A percentile compares a stretch with the other conserved stretches of the same genome.
Conservation (phyloP, 2,888 invertebrate species). For the Agonum fuliginosum region DNA sequence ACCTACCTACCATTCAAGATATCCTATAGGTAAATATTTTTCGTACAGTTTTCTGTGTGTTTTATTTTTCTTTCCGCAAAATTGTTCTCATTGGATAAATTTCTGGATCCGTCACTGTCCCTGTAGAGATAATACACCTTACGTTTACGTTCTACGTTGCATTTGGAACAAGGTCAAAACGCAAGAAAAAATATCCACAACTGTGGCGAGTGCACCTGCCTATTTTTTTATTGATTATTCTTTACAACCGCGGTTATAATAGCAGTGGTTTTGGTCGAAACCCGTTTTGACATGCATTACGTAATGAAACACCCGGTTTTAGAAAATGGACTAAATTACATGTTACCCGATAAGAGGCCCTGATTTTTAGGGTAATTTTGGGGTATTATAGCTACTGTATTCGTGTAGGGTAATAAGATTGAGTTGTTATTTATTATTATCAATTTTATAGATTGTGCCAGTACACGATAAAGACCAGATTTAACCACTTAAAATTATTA, state of each 20-base stretch:
- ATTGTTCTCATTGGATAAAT: too few species aligned
- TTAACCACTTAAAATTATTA: too few species aligned
- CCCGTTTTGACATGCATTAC: conserved; percentile 24
- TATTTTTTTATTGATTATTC: conserved; percentile 39
- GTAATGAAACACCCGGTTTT: conserved; percentile 31
- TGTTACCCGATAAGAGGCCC: background rate
- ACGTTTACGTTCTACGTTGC: too few species aligned
- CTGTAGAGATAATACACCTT: too few species aligned
- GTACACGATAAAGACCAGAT: too few species aligned
- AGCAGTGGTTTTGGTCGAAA: background rate
- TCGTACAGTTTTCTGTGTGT: too few species aligned
- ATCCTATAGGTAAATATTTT: too few species aligned
- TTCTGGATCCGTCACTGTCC: too few species aligned
- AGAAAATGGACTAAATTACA: conserved; percentile 18
- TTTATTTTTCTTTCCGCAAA: too few species aligned
- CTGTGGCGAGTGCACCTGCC: conserved; percentile 13
- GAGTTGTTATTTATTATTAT: conserved; percentile 26
- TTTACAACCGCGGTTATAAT: conserved; percentile 19
- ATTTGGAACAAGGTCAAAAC: conserved; percentile 34
- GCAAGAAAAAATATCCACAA: conserved; percentile 22
- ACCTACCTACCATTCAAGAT: too few species aligned
- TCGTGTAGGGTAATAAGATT: background rate
- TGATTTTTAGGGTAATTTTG: conserved; percentile 16
- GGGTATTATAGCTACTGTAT: conserved; percentile 20
- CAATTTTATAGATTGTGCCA: too few species aligned